These are phyloP conservation scores for Hartigia nigra DNA, from an alignment of 2,888 invertebrate species.

Conservation along the genomic window DNA sequence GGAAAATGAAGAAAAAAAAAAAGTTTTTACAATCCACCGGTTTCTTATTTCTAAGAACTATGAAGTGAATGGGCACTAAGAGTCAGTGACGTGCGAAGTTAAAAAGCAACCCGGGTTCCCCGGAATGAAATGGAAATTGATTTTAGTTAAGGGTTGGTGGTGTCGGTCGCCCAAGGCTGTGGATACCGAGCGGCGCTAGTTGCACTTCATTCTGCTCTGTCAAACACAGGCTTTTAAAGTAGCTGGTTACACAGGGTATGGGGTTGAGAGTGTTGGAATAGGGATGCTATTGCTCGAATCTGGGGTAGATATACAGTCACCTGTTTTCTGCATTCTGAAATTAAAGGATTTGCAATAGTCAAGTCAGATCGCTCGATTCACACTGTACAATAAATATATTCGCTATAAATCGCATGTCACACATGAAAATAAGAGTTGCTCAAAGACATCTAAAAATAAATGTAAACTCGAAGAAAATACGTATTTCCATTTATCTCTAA, in stretches of 20 bases:
- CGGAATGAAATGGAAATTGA: slow-evolving; percentile 20
- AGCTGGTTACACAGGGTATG: not conserved
- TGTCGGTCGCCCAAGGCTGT: slow-evolving; percentile 3
- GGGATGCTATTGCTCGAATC: not conserved
- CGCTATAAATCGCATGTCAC: not conserved
- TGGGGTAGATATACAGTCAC: not conserved
- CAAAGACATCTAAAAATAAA: not conserved
- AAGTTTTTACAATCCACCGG: not conserved
- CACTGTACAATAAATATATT: not conserved
- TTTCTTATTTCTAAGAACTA: not conserved
- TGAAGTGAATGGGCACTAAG: not conserved
- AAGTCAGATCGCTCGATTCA: not conserved
- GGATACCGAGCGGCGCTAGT: slow-evolving; percentile 6
- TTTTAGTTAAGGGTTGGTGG: slow-evolving; percentile 16
- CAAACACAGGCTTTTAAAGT: slow-evolving; percentile 18
- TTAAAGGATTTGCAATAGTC: not conserved
- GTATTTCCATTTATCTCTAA: not conserved
- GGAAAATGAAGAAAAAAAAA: not conserved
- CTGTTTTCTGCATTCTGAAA: not conserved
- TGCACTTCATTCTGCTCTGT: slow-evolving; percentile 20
- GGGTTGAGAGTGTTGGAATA: not conserved
- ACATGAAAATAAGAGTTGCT: not conserved
- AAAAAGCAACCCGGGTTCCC: not conserved
- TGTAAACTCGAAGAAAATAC: not conserved
- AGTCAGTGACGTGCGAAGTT: not conserved